Conservation (phyloP, 2,797 vertebrate genomes). For the Nannoperca australis region DNA sequence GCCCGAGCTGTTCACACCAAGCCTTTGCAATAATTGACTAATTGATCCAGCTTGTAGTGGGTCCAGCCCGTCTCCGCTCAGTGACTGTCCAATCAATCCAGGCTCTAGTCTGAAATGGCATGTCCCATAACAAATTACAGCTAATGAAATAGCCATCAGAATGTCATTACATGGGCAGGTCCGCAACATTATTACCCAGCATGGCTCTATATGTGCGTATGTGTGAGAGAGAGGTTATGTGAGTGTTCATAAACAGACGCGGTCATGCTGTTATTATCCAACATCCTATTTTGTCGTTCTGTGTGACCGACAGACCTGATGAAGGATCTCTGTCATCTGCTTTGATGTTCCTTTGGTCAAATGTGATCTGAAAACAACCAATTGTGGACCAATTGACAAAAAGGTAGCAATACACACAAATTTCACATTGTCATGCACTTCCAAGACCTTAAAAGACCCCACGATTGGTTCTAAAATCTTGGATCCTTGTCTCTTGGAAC, state of each 20-base stretch:
- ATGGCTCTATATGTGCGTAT: constrained; percentile 51
- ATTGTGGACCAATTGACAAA: not conserved
- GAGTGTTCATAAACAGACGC: constrained; percentile 54
- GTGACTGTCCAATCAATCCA: constrained; percentile 80
- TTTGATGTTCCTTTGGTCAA: constrained; percentile 15
- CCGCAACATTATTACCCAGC: constrained; percentile 76
- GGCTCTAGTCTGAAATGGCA: constrained; percentile 84
- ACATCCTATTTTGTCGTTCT: constrained; percentile 61
- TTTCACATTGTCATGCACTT: constrained; percentile 19
- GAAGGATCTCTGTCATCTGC: constrained; percentile 23
- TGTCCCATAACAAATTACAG: constrained; percentile 86
- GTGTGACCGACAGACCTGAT: constrained; percentile 53
- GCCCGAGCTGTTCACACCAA: constrained; percentile 60
- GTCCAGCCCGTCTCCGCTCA: constrained; percentile 75
- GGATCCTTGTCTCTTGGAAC: constrained; percentile 53
- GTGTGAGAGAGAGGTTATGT: constrained; percentile 32
- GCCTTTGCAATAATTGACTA: constrained; percentile 70
- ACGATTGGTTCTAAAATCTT: constrained; percentile 32
- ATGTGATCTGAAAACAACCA: not conserved
- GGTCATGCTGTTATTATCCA: constrained; percentile 40
- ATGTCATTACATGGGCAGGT: constrained; percentile 82
- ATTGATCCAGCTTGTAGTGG: constrained; percentile 74
- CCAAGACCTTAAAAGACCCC: constrained; percentile 19
- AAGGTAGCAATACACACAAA: not conserved
- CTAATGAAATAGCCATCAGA: constrained; percentile 89